Evolutionary conservation across 2,113 vertebrate species (phyloP).

Genomic region (Semnopithecus entellus): DNA sequence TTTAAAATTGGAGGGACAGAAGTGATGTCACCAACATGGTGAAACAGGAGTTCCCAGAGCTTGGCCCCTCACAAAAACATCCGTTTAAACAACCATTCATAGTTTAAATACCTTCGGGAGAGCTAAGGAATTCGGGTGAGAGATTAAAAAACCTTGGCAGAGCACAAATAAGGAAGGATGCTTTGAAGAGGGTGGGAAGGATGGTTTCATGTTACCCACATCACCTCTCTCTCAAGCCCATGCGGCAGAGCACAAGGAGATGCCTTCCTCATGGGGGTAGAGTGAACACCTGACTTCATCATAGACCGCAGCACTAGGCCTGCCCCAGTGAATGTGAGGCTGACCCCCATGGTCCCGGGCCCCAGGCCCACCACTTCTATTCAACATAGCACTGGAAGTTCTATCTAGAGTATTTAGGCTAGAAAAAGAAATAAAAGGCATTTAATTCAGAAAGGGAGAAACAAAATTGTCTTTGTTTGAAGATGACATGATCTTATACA

Average conservation of each 20-base stretch:
- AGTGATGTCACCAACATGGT: background rate
- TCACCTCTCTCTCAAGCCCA: background rate
- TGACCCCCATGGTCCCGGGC: background rate
- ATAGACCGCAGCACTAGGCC: background rate
- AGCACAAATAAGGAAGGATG: background rate
- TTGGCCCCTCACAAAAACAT: background rate
- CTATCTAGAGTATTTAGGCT: background rate
- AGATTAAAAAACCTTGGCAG: background rate
- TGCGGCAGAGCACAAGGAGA: background rate
- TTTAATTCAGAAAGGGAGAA: background rate
- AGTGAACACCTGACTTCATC: background rate
- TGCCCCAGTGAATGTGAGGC: background rate
- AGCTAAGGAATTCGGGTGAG: background rate
- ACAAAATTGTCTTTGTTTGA: background rate
- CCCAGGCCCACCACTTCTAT: background rate
- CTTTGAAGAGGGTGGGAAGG: background rate
- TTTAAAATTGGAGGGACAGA: background rate
- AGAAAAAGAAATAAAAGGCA: background rate
- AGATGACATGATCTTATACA: no score
- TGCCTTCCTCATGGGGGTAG: background rate
- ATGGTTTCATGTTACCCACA: background rate
- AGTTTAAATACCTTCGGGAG: background rate
- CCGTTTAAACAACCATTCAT: background rate
- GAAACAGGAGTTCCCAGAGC: background rate
- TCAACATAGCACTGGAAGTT: background rate